Conservation (phyloP, 2,113 vertebrate species). For the Sinocyclocheilus grahami region DNA sequence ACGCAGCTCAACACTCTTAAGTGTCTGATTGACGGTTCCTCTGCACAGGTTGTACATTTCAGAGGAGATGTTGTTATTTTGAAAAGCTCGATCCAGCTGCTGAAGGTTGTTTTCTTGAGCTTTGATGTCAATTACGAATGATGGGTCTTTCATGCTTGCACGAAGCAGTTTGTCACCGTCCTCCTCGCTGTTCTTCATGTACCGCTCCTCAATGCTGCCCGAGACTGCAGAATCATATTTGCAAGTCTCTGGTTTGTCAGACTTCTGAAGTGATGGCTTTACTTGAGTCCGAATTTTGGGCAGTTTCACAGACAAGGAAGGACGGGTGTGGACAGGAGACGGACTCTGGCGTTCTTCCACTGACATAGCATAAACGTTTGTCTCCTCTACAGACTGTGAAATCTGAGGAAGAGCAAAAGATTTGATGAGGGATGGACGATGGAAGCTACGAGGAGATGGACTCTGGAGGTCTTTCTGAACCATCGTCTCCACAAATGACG, state of each 20-base stretch:
- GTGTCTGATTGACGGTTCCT: neutral
- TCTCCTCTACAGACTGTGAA: neutral
- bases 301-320: neutral
- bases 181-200: neutral
- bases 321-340: neutral
- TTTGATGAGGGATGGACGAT: neutral
- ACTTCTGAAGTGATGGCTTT: neutral
- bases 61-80: neutral
- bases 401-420: neutral
- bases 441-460: neutral
- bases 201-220: neutral
- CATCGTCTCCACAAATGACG: neutral
- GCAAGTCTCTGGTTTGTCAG: neutral
- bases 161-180: neutral
- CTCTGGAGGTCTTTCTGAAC: neutral
- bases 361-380: neutral
- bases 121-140: neutral
- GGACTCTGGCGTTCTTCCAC: neutral
- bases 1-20: conserved; percentile 2
- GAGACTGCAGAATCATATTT: neutral
- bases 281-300: neutral
- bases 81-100: neutral
- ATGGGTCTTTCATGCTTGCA: neutral
- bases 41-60: conserved; percentile 2
- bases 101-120: neutral